Conservation (phyloP, 2,113 vertebrate genomes). For the Myotis brandtii region DNA sequence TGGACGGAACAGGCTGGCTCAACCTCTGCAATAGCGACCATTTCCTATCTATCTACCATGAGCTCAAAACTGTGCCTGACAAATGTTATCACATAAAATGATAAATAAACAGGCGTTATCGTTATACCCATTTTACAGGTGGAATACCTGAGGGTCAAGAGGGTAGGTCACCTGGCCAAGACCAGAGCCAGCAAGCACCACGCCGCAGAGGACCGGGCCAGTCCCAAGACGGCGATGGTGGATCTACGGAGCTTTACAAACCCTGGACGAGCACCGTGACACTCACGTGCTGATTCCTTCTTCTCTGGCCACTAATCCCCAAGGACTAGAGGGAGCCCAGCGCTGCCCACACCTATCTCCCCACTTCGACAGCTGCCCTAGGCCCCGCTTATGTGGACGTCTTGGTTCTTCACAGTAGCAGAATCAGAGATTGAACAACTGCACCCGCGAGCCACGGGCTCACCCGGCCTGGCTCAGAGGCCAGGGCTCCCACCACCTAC, state of each 20-base stretch:
- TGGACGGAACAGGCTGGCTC: background rate
- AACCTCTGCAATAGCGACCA: background rate
- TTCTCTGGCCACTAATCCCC: background rate
- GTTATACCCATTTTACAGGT: background rate
- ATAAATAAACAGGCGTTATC: background rate
- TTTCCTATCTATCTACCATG: background rate
- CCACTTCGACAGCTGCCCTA: background rate
- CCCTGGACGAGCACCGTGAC: background rate
- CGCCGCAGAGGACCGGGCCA: fast-evolving
- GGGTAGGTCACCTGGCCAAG: background rate
- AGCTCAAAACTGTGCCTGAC: background rate
- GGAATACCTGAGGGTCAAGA: background rate
- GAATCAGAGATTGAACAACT: fast-evolving
- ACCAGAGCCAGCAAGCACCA: background rate
- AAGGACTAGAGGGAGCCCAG: background rate
- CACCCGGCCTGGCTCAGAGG: background rate
- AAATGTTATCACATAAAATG: background rate
- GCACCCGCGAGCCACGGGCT: fast-evolving
- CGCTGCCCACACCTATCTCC: background rate
- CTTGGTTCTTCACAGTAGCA: fast-evolving
- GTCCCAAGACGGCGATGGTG: background rate
- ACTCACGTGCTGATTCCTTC: background rate
- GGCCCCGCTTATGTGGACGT: fast-evolving
- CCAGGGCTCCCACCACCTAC: conserved; percentile 84
- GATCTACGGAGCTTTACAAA: background rate